These are phyloP conservation scores for Drosophila ochracea DNA, from an alignment of 2,888 invertebrate species.

Conservation along the genomic window DNA sequence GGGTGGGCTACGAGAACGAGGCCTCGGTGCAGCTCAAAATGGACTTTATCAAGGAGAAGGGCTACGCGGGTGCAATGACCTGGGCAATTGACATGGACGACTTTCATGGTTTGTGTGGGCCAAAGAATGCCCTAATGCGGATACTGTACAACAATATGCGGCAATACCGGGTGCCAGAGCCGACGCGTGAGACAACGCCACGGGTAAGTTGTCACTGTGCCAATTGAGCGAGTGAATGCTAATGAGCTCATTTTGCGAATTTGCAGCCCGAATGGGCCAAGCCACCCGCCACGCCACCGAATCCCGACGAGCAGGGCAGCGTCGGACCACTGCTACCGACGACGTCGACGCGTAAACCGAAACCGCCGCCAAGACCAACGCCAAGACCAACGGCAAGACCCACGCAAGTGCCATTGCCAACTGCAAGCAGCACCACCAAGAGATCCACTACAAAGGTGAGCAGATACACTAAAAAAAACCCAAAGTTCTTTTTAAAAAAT, in stretches of 20 bases:
- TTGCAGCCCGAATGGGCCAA: conserved; percentile 92
- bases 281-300: conserved; percentile 89
- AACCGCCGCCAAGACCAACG: conserved; percentile 65
- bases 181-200: conserved; percentile 88
- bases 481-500: not conserved
- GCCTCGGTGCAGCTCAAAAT: conserved; percentile 94
- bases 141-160: conserved; percentile 91
- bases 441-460: conserved; percentile 70
- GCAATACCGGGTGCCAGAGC: conserved; percentile 89
- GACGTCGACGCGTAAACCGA: conserved; percentile 79
- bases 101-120: conserved; percentile 93
- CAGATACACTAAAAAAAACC: not conserved
- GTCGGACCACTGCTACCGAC: conserved; percentile 38
- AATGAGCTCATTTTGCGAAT: conserved; percentile 47
- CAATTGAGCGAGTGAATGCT: conserved; percentile 42
- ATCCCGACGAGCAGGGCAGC: conserved; percentile 86
- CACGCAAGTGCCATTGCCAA: conserved; percentile 69
- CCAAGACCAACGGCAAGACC: conserved; percentile 45
- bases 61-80: conserved; percentile 95
- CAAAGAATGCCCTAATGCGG: conserved; percentile 90
- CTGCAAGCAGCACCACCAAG: conserved; percentile 54
- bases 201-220: conserved; percentile 86
- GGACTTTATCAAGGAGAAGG: conserved; percentile 93
- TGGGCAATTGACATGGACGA: conserved; percentile 97
- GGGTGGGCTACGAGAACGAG: conserved; percentile 92